phyloP scores from a whole-genome alignment of 2,113 vertebrate species.

The Leucosticte australis region DNA sequence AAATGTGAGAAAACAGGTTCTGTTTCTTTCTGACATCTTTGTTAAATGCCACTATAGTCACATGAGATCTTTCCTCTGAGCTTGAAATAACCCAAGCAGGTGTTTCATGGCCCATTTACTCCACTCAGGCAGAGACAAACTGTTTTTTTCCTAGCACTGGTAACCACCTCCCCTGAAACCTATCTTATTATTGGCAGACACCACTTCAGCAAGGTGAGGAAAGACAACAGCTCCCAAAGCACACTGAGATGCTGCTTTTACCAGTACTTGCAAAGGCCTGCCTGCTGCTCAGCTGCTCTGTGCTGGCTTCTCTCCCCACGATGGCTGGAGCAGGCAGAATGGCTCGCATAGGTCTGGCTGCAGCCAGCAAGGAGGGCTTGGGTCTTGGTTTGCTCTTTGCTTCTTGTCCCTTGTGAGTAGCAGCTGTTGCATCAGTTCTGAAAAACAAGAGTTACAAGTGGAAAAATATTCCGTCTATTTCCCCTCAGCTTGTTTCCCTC shows the following conservation, averaged over 20 bases:
- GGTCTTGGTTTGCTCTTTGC: conserved; percentile 69
- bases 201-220: not conserved
- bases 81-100: not conserved
- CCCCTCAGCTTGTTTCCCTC: not conserved
- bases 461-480: not conserved
- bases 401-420: conserved; percentile 69
- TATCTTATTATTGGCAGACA: not conserved
- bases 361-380: conserved; percentile 70
- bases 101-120: not conserved
- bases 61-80: not conserved
- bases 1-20: not conserved
- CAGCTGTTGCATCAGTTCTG: conserved; percentile 62
- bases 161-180: not conserved
- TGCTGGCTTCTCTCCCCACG: conserved; percentile 67
- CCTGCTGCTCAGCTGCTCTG: conserved; percentile 53
- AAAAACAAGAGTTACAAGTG: conserved; percentile 10
- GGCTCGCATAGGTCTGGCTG: conserved; percentile 87
- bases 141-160: not conserved
- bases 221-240: not conserved
- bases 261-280: conserved; percentile 68
- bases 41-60: not conserved
- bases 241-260: conserved; percentile 38
- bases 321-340: conserved; percentile 86
- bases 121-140: not conserved
- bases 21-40: not conserved